A percentile compares a stretch with the other conserved stretches of the same genome.
Evolutionary conservation across 2,113 vertebrate genomes (phyloP).

Genomic region (Lethenteron camtschaticum): DNA sequence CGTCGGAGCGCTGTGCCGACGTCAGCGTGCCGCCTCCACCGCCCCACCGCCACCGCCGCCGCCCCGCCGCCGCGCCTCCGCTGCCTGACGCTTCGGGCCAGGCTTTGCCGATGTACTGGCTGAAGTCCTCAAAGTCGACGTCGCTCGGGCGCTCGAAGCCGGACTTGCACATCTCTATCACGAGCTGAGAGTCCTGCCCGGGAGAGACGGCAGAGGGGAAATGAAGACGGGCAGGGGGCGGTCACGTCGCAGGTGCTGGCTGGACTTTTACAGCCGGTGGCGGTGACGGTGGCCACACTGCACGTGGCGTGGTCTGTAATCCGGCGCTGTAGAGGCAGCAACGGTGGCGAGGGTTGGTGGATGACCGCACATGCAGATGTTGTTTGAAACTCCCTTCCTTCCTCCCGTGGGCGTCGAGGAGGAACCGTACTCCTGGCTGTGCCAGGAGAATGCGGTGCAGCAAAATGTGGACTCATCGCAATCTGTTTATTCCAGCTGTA

Average conservation of each 20-base stretch:
- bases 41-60: background rate
- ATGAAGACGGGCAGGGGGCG: background rate
- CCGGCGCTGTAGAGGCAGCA: too few relatives aligned
- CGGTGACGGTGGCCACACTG: too few relatives aligned
- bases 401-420: too few relatives aligned
- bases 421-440: too few relatives aligned
- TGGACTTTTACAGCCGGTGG: too few relatives aligned
- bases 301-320: too few relatives aligned
- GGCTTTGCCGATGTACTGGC: conserved; percentile 48
- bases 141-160: conserved; percentile 56
- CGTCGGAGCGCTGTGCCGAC: conserved; percentile 25
- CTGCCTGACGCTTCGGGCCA: conserved; percentile 37
- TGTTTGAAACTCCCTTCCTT: too few relatives aligned
- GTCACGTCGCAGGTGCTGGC: background rate
- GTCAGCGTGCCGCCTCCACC: background rate
- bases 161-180: conserved; percentile 59
- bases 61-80: background rate
- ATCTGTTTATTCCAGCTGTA: too few relatives aligned
- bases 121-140: conserved; percentile 64
- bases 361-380: too few relatives aligned
- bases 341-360: too few relatives aligned
- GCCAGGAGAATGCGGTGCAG: too few relatives aligned
- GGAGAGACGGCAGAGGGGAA: background rate
- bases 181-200: conserved; percentile 37
- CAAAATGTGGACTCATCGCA: too few relatives aligned